Evolutionary conservation across 2,113 vertebrate species (phyloP).

Genomic region (Oceanodroma tethys): DNA sequence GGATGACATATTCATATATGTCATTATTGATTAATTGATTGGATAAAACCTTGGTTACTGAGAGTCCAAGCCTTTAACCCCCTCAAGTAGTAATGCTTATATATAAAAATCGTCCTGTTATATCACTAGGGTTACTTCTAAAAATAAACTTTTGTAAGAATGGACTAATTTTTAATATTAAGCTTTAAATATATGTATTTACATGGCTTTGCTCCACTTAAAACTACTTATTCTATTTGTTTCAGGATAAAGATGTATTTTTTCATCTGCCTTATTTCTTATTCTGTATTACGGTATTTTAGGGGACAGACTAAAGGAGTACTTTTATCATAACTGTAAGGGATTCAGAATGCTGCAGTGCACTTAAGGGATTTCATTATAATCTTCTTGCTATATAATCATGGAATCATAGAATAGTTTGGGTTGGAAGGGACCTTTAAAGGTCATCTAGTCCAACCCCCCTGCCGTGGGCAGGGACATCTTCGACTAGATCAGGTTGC

Average conservation of each 20-base stretch:
- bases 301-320: background rate
- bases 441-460: too few relatives aligned
- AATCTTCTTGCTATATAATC: background rate
- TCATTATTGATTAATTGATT: background rate
- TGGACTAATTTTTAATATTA: background rate
- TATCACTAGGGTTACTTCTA: background rate
- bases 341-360: background rate
- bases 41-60: background rate
- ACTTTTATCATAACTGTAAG: background rate
- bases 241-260: background rate
- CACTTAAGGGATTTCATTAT: background rate
- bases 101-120: background rate
- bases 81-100: background rate
- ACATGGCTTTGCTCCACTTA: background rate
- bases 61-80: background rate
- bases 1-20: background rate
- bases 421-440: too few relatives aligned
- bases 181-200: background rate
- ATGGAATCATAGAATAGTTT: too few relatives aligned
- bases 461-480: too few relatives aligned
- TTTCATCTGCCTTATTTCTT: background rate
- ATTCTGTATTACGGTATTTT: background rate
- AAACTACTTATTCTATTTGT: background rate
- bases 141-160: background rate
- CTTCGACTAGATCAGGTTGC: too few relatives aligned